These are phyloP conservation scores for Drosophila sordidula DNA, from an alignment of 2,888 invertebrate species.

Conservation along the genomic window DNA sequence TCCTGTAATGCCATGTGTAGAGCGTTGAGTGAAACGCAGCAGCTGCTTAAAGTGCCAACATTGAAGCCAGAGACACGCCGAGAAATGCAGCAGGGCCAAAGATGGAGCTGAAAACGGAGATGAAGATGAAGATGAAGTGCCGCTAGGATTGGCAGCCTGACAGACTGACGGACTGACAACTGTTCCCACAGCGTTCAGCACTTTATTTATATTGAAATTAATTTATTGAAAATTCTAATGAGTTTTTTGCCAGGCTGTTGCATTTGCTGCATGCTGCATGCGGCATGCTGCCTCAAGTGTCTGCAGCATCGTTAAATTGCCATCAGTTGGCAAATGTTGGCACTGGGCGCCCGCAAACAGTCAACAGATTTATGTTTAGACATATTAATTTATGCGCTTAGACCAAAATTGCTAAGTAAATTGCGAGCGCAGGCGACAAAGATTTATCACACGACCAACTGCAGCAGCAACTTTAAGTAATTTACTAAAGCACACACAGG, in stretches of 20 bases:
- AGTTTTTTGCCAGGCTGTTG: conserved; percentile 48
- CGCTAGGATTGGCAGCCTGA: conserved; percentile 20
- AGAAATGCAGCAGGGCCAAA: not conserved
- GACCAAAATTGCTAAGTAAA: conserved; percentile 66
- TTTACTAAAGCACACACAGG: conserved; percentile 55
- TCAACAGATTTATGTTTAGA: conserved; percentile 69
- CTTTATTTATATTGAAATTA: conserved; percentile 75
- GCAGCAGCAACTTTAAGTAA: conserved; percentile 61
- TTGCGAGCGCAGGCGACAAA: conserved; percentile 40
- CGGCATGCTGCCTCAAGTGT: not conserved
- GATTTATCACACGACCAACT: conserved; percentile 62
- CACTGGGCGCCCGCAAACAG: conserved; percentile 30
- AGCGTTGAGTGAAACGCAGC: conserved; percentile 53
- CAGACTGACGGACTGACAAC: conserved; percentile 44
- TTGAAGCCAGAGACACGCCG: conserved; percentile 44
- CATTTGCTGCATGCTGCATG: conserved; percentile 11
- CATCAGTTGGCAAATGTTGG: conserved; percentile 49
- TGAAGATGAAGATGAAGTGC: conserved; percentile 71
- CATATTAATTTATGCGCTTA: conserved; percentile 71
- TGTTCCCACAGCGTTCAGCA: conserved; percentile 19
- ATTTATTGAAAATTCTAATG: conserved; percentile 78
- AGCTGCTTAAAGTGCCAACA: conserved; percentile 69
- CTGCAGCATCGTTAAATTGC: conserved; percentile 29
- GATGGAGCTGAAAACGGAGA: conserved; percentile 55
- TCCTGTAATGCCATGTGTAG: conserved; percentile 35